Base-by-base conservation (phyloP, 2,113 vertebrate genomes). In the Agapornis roseicollis region DNA sequence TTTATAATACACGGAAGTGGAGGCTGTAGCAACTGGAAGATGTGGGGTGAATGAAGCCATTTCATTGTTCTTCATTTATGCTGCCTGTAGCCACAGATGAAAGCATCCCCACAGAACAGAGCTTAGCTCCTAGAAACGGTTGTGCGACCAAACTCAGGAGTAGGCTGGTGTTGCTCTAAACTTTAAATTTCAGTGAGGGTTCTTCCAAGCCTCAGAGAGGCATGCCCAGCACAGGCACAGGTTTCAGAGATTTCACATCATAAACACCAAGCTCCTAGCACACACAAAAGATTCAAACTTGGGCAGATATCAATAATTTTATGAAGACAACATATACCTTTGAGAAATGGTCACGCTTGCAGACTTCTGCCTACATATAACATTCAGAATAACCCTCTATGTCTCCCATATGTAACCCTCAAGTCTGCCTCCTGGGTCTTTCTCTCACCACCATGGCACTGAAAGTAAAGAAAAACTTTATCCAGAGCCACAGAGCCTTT, bases 271-370 rank as follows among this genome's bases (percentile, higher is more conserved):
- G 33, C 52, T 88, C 41, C 78, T 71, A n/a, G 41, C n/a, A 61
- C 6, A 10, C 39, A 88, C 25, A 42, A 8, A 79, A 49, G 41
- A 79, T 53, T 44, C 23, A 24, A 16, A 35, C 50, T 79, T 73
- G 27, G n/a, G 41, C 41, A 93, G 61, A 52, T 25, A 17, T 35
- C 25, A 31, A 12, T 27, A 55, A 35, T 82, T 79, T 16, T 8
- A 56, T 16, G 28, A 85, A 63, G 71, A 49, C 17, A 91, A 53
- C 16, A 63, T 13, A 52, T 17, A 58, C 19, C 65, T 71, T 12
- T n/a, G 76, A 63, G 9, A 83, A 18, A 79, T 5, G 0, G 0
- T 25, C 22, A 79, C 10, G 22, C 42, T 47, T 50, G 33, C 25
- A 69, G 44, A 52, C 16, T 83, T 47, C 52, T 76, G 47, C 28